Evolutionary conservation across 2,888 invertebrate species (phyloP).

Genomic region (Leucoptera coffeella): DNA sequence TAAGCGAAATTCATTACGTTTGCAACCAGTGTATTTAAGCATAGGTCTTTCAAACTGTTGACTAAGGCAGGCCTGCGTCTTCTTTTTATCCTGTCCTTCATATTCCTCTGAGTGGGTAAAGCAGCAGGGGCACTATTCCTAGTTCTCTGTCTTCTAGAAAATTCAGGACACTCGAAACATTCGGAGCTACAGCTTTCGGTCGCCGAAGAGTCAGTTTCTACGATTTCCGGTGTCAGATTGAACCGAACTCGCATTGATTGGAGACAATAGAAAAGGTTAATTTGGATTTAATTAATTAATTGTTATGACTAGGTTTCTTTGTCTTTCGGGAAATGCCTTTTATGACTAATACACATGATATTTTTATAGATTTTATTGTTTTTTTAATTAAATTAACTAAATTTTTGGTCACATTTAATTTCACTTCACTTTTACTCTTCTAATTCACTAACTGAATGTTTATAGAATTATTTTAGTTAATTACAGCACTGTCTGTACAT

Average conservation of each 20-base stretch:
- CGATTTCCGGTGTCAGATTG: not conserved
- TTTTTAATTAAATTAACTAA: no score
- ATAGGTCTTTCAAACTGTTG: constrained; percentile 40
- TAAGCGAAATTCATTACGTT: constrained; percentile 40
- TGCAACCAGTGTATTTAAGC: constrained; percentile 48
- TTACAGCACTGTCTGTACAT: no score
- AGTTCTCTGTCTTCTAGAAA: constrained; percentile 12
- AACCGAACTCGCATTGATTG: not conserved
- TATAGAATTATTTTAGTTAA: no score
- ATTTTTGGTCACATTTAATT: no score
- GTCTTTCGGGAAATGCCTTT: no score
- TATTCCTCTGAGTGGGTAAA: constrained; percentile 7
- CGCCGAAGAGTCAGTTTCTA: not conserved
- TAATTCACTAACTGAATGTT: no score
- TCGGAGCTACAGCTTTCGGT: constrained; percentile 8
- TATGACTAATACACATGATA: no score
- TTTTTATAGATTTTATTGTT: no score
- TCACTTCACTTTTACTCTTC: no score
- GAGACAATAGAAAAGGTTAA: no score
- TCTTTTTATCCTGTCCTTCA: constrained; percentile 10
- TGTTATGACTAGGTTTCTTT: no score
- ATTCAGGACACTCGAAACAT: constrained; percentile 5
- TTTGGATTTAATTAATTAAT: no score
- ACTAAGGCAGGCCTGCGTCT: constrained; percentile 33
- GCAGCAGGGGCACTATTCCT: constrained; percentile 10